phyloP scores from a whole-genome alignment of 2,888 invertebrate genomes.

The Malachius bipustulatus region DNA sequence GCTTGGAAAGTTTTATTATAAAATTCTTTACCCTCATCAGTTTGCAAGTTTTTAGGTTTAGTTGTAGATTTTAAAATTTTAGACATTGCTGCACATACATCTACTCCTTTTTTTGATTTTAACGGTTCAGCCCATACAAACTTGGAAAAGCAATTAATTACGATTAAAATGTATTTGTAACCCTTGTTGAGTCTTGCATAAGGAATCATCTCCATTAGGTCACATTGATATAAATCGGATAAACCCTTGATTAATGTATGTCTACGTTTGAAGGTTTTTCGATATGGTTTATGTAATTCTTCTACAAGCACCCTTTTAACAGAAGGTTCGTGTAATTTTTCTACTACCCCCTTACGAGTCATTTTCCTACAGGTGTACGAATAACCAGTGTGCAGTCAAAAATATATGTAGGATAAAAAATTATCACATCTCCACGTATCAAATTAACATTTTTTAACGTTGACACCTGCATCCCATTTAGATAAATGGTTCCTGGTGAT shows the following conservation, averaged over 20 bases:
- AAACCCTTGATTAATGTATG: slow-evolving; percentile 25
- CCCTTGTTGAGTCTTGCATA: slow-evolving; percentile 26
- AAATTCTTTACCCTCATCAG: slow-evolving; percentile 24
- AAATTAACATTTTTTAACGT: too few species aligned
- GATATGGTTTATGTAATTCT: slow-evolving; percentile 22
- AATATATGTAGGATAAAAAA: too few species aligned
- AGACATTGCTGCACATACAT: slow-evolving; percentile 23
- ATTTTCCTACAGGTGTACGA: not conserved
- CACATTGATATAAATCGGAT: slow-evolving; percentile 33
- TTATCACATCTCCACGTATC: too few species aligned
- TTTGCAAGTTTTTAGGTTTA: slow-evolving; percentile 21
- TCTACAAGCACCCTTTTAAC: too few species aligned
- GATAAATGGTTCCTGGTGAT: too few species aligned
- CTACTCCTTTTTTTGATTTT: slow-evolving; percentile 25
- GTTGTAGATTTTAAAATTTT: slow-evolving; percentile 20
- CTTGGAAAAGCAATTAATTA: slow-evolving; percentile 31
- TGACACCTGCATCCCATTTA: too few species aligned
- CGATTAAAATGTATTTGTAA: slow-evolving; percentile 25
- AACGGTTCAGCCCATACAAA: slow-evolving; percentile 27
- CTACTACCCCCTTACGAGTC: too few species aligned
- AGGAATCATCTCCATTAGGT: slow-evolving; percentile 30
- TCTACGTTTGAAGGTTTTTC: slow-evolving; percentile 26
- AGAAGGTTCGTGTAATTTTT: too few species aligned
- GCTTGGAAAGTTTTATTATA: slow-evolving; percentile 20
- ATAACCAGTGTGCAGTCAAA: too few species aligned